Base-by-base conservation (phyloP, 1,140 invertebrate species). In the Agraylea sexmaculata region DNA sequence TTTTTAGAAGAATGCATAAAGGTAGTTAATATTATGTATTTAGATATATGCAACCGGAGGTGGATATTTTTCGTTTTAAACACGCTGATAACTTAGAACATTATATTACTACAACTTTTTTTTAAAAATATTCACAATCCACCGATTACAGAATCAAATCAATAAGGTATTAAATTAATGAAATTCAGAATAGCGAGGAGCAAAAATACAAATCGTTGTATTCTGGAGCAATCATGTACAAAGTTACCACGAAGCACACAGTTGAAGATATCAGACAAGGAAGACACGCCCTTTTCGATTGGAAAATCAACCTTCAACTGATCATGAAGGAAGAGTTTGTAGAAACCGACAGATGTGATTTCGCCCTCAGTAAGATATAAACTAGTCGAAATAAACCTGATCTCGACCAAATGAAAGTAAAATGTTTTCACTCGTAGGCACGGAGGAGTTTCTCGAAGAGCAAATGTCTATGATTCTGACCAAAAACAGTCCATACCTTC, bases 381-480 rank as follows among this genome's bases (percentile, higher is more conserved):
- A 6, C 4, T 10, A 10, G 31, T n/a, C n/a, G n/a, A n/a, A n/a
- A n/a, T n/a, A n/a, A n/a, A n/a, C n/a, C n/a, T n/a, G n/a, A n/a
- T n/a, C n/a, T n/a, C n/a, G n/a, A n/a, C n/a, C n/a, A n/a, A n/a
- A n/a, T n/a, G n/a, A n/a, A n/a, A n/a, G n/a, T n/a, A n/a, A n/a
- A n/a, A n/a, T n/a, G n/a, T n/a, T n/a, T n/a, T n/a, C n/a, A n/a
- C n/a, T n/a, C n/a, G n/a, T 51, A 74, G 75, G 74, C 37, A 58
- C 61, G 4, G 80, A 88, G 48, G 77, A 86, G 43, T 83, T 91
- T 54, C 70, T 83, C 45, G 72, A 80, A 28, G 86, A 92, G 58
- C 72, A 80, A 45, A 73, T 90, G 29, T 78, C 79, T 0, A 69
- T 91, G 66, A 71, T 85, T 25, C 62, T 90, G 8, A 67, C 79